Percentiles rank a stretch among this genome's conserved stretches.
These are phyloP conservation scores for Drosophila kikkawai DNA, from an alignment of 1,140 invertebrate genomes.

Conservation along the genomic window DNA sequence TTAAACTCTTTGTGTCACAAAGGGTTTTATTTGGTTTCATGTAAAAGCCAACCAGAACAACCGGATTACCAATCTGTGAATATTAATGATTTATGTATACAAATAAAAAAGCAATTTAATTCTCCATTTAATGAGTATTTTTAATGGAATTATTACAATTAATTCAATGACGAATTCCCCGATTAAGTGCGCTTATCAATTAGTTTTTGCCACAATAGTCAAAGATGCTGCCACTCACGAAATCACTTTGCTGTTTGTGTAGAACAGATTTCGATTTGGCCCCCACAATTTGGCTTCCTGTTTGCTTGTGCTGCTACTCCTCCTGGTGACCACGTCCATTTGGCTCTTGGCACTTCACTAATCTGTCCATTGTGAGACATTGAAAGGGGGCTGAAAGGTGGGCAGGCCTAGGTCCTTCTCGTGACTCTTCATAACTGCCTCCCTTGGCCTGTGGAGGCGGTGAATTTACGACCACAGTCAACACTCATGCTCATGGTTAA, in stretches of 20 bases:
- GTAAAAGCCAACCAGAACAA: not conserved
- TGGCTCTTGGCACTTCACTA: conserved; percentile 80
- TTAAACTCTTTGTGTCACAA: not conserved
- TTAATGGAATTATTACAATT: conserved; percentile 13
- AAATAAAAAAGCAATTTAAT: conserved; percentile 3
- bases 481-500: conserved; percentile 79
- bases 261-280: conserved; percentile 20
- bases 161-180: not conserved
- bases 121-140: not conserved
- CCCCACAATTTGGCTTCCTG: conserved; percentile 29
- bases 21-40: not conserved
- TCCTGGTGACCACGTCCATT: conserved; percentile 53
- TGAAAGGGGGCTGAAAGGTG: conserved; percentile 39
- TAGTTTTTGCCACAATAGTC: conserved; percentile 14
- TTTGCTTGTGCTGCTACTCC: not conserved
- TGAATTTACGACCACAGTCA: conserved; percentile 73
- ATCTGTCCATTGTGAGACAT: conserved; percentile 80
- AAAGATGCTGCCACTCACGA: conserved; percentile 20
- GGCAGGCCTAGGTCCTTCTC: conserved; percentile 25
- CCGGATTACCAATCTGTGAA: not conserved
- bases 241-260: conserved; percentile 38
- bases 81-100: not conserved
- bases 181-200: conserved; percentile 18
- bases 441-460: conserved; percentile 17
- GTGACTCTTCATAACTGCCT: conserved; percentile 64